Evolutionary conservation across 1,140 invertebrate genomes (phyloP).

Genomic region (Cydia pomonella): DNA sequence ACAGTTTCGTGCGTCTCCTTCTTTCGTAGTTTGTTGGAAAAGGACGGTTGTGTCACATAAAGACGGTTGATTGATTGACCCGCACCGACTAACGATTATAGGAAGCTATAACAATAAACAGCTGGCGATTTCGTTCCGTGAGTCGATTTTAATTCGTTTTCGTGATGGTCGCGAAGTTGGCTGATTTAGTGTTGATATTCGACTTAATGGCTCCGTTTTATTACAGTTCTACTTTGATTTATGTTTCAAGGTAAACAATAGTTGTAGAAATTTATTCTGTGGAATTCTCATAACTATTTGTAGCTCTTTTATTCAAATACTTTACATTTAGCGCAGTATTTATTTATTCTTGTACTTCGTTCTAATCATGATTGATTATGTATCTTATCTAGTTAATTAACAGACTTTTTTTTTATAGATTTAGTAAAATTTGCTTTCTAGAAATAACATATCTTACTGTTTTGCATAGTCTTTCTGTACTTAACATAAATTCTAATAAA

Average conservation of each 20-base stretch:
- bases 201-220: slow-evolving; percentile 9
- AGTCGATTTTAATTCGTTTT: slow-evolving; percentile 28
- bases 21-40: slow-evolving; percentile 40
- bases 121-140: slow-evolving; percentile 60
- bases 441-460: too few relatives aligned
- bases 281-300: not conserved
- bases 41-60: slow-evolving; percentile 71
- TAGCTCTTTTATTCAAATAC: too few relatives aligned
- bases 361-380: too few relatives aligned
- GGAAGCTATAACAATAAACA: slow-evolving; percentile 76
- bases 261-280: not conserved
- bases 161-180: slow-evolving; percentile 26
- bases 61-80: slow-evolving; percentile 76
- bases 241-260: slow-evolving; percentile 2
- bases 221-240: slow-evolving; percentile 6
- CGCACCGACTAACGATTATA: slow-evolving; percentile 72
- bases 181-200: slow-evolving; percentile 34
- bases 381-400: not conserved
- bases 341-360: too few relatives aligned
- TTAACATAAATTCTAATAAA: not conserved
- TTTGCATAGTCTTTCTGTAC: too few relatives aligned
- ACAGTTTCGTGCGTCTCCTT: not conserved
- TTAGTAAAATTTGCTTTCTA: too few relatives aligned
- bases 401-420: not conserved
- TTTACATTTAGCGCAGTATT: too few relatives aligned